Conservation (phyloP, 2,888 invertebrate genomes). For the Galerucella nymphaeae region DNA sequence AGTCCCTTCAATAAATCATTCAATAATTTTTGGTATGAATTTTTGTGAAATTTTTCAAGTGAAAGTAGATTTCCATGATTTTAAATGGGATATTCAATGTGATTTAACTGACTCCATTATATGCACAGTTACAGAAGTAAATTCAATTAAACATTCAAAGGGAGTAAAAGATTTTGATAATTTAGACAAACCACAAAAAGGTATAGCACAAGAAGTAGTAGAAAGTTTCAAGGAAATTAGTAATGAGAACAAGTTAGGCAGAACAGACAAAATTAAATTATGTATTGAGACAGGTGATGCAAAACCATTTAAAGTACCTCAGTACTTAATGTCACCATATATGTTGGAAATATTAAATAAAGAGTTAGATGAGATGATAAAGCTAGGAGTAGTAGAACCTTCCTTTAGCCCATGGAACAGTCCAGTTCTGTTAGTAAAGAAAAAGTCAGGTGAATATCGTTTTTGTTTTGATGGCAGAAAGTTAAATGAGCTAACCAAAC, state of each 20-base stretch:
- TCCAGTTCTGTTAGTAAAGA: conserved; percentile 46
- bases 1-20: too few species aligned
- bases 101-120: too few species aligned
- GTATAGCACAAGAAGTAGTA: conserved; percentile 28
- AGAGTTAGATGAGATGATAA: conserved; percentile 49
- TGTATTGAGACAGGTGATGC: conserved; percentile 43
- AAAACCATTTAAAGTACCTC: conserved; percentile 38
- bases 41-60: too few species aligned
- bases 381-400: conserved; percentile 44
- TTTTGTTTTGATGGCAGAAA: conserved; percentile 26
- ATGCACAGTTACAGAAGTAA: conserved; percentile 35
- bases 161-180: conserved; percentile 24
- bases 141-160: conserved; percentile 25
- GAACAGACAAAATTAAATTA: conserved; percentile 38
- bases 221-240: conserved; percentile 29
- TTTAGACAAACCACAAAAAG: conserved; percentile 16
- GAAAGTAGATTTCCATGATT: too few species aligned
- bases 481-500: conserved; percentile 20
- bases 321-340: conserved; percentile 30
- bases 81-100: too few species aligned
- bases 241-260: conserved; percentile 37
- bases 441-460: conserved; percentile 3
- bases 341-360: conserved; percentile 35
- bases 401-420: conserved; percentile 49
- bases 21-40: too few species aligned